Evolutionary conservation across 2,797 vertebrate genomes (phyloP), one percentile per base, ranked within the genome.

Genomic region (Helicolenus hilgendorfi): DNA sequence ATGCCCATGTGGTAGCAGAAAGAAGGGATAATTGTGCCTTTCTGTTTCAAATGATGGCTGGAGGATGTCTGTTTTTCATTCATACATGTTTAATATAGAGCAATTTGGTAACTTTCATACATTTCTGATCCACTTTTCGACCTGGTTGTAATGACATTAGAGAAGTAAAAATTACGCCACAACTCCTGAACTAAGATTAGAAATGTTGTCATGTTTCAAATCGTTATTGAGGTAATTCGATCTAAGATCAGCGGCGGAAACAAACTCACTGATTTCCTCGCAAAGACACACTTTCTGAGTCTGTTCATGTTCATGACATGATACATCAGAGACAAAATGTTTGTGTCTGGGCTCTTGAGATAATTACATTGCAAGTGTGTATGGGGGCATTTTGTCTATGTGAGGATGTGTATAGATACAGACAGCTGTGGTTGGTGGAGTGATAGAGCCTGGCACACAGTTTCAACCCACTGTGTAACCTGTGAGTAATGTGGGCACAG

Each of bases 1-100:
- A 86, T 72, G 76, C 38, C 76, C 72, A 71, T 75, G 7, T 80
- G 82, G 64, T 33, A 27, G 64, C 56, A 71, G 77, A 84, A 67
- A 77, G 70, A 86, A 29, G 33, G 31, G 38, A 74, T 78, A 73
- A 81, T 89, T 63, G 45, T 55, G 41, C 36, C 38, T 71, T 58
- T 72, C 27, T 79, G 31, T 80, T 86, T 90, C 24, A 72, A 62
- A 79, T 60, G 22, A 81, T 68, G 33, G 29, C 53, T 76, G 41
- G 4, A 67, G 24, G 55, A 58, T 73, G 65, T 49, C 18, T 53
- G 31, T 73, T 78, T 79, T 75, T 75, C 4, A 71, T 67, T 59
- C 33, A 33, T 59, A n/a, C 15, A 20, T 72, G 49, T 67, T 26
- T 36, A 5, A 4, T 7, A 2, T 41, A 20, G 24, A 20, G 41